Evolutionary conservation across 2,113 vertebrate genomes (phyloP), one percentile per base, ranked within the genome.

Genomic region (Alectura lathami): DNA sequence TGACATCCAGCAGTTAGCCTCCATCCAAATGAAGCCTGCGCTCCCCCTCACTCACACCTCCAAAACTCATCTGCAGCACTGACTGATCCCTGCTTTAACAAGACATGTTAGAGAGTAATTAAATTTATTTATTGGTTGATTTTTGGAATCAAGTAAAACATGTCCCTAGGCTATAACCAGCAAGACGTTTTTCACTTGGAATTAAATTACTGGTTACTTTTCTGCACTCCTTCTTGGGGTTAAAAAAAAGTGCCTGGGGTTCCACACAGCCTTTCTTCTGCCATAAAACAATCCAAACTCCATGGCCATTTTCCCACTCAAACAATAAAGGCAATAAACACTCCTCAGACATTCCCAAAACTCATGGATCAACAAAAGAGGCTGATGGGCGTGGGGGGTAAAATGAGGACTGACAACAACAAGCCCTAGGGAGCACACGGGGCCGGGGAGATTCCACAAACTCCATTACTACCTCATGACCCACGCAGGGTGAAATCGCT

Each of bases 241-340:
- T 86, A 90, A 96, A 93, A 66, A 59, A 17, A 63, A 88, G 47
- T n/a, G 89, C 95, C 94, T 72, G 89, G 47, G 82, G 85, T 94
- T 93, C 91, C 70, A 53, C 54, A 11, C 80, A n/a, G 93, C 94
- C 91, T 68, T 94, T 94, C 93, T 88, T 93, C 57, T 64, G 63
- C 83, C 91, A 94, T 91, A 94, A 96, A 96, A 94, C 87, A 89
- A 91, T 88, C 94, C 56, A 48, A 94, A 74, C 69, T 92, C 68
- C 95, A 62, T 88, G 82, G 95, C 73, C 76, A 68, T 83, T 81
- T 95, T 93, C 85, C 95, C 87, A 96, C 50, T 53, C 89, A 86
- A 95, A 96, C 93, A 97, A 93, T 93, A 89, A 96, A 93, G 93
- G 93, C 87, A 78, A 89, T 92, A 84, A 88, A 80, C 72, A 88